Conservation (phyloP, 2,797 vertebrate genomes). For the Notoglanidium macrostoma region DNA sequence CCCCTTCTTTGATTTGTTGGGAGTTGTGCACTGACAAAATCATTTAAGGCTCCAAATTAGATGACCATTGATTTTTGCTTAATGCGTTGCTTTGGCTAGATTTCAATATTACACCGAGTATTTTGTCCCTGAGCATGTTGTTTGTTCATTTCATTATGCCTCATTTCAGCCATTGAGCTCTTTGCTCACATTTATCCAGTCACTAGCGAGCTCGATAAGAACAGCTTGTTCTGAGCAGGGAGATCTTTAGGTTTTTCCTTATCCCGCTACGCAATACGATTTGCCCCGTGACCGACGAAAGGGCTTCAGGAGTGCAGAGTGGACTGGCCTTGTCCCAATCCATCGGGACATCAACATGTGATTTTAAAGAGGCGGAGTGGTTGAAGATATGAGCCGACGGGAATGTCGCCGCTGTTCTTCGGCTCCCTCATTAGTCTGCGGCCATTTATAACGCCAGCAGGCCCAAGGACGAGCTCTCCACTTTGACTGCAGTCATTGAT, state of each 20-base stretch:
- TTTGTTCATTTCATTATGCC: conserved; percentile 54
- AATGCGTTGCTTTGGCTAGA: conserved; percentile 61
- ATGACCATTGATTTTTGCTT: conserved; percentile 80
- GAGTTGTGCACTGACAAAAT: conserved; percentile 79
- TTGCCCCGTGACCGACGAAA: not conserved
- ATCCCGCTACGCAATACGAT: not conserved
- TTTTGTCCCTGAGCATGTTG: conserved; percentile 59
- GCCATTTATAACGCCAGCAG: conserved; percentile 62
- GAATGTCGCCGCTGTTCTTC: conserved; percentile 52
- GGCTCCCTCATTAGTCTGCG: conserved; percentile 61
- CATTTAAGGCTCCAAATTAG: conserved; percentile 79
- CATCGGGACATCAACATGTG: not conserved
- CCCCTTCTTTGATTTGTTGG: conserved; percentile 77
- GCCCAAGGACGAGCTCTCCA: conserved; percentile 66
- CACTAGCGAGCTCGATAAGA: conserved; percentile 41
- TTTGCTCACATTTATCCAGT: conserved; percentile 39
- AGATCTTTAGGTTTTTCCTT: conserved; percentile 46
- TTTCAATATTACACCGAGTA: conserved; percentile 55
- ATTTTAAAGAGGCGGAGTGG: conserved; percentile 24
- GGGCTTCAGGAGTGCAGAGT: conserved; percentile 6
- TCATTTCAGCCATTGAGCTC: conserved; percentile 57
- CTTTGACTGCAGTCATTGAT: conserved; percentile 67
- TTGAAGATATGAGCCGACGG: conserved; percentile 36
- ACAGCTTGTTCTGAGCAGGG: conserved; percentile 33
- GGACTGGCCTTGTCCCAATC: conserved; percentile 13